Conservation (phyloP, 2,888 invertebrate genomes). For the Emmelina monodactyla region DNA sequence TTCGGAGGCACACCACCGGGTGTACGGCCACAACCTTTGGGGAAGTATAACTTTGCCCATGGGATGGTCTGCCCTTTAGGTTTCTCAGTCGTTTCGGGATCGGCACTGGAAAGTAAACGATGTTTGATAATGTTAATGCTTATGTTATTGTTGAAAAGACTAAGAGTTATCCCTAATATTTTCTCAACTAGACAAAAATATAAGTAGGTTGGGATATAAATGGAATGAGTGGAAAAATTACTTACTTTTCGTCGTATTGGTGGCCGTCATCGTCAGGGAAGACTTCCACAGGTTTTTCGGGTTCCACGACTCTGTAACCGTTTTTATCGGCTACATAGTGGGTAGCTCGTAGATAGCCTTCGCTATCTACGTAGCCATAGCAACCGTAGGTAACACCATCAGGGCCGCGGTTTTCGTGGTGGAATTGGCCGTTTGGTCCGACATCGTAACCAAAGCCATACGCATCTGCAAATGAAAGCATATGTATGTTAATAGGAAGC, state of each 20-base stretch:
- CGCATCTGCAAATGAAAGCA: conserved; percentile 71
- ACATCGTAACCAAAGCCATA: conserved; percentile 83
- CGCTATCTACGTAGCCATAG: conserved; percentile 78
- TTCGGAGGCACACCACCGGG: conserved; percentile 49
- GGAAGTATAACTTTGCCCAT: conserved; percentile 76
- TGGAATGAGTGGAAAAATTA: too few relatives aligned
- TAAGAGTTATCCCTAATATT: neutral
- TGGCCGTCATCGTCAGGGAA: conserved; percentile 59
- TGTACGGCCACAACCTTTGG: conserved; percentile 73
- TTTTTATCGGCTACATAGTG: conserved; percentile 81
- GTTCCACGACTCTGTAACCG: conserved; percentile 78
- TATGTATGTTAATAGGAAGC: too few relatives aligned
- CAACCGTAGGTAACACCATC: conserved; percentile 83
- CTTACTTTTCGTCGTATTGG: conserved; percentile 52
- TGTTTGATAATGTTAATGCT: neutral
- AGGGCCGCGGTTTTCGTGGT: conserved; percentile 78
- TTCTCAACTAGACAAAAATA: too few relatives aligned
- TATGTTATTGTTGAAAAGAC: neutral
- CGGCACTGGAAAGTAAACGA: conserved; percentile 20
- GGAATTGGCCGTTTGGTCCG: conserved; percentile 78
- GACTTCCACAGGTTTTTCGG: conserved; percentile 73
- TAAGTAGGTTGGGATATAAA: too few relatives aligned
- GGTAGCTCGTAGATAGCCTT: conserved; percentile 70
- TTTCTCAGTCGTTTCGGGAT: conserved; percentile 24
- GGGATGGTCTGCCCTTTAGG: conserved; percentile 63